phyloP scores from a whole-genome alignment of 2,113 vertebrate genomes.

The Rhinolophus sinicus region DNA sequence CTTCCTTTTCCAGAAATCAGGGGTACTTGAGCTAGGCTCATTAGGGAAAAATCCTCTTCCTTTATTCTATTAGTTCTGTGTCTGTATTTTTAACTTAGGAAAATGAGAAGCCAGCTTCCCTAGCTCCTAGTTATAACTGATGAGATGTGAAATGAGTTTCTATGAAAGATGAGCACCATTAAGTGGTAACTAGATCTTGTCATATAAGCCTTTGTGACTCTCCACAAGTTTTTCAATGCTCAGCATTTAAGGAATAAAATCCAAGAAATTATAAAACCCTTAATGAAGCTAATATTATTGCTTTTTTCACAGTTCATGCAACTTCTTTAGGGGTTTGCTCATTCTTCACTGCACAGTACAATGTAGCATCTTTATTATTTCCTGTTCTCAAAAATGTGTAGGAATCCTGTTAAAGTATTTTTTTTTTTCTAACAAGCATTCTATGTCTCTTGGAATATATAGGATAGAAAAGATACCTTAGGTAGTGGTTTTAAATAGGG shows the following conservation, averaged over 20 bases:
- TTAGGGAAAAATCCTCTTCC: not conserved
- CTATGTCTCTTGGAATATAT: not conserved
- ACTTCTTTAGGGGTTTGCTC: not conserved
- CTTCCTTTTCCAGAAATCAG: not conserved
- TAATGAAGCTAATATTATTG: not conserved
- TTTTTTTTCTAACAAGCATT: not conserved
- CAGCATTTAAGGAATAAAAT: constrained; percentile 36
- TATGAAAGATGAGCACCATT: constrained; percentile 59
- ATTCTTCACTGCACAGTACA: not conserved
- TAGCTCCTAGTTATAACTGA: constrained; percentile 69
- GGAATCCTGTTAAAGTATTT: not conserved
- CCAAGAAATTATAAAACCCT: not conserved
- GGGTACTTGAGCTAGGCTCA: not conserved
- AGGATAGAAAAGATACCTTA: not conserved
- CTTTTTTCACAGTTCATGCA: not conserved
- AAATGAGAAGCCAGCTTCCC: constrained; percentile 67
- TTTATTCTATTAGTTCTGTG: not conserved
- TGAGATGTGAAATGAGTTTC: constrained; percentile 84
- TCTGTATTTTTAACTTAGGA: constrained; percentile 48
- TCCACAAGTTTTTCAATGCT: constrained; percentile 31
- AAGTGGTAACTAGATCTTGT: constrained; percentile 72
- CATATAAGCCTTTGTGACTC: constrained; percentile 36
- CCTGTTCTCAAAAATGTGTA: not conserved
- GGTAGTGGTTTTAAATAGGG: not conserved
- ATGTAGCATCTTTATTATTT: not conserved